Percentiles rank a stretch among this genome's conserved stretches.
Evolutionary conservation across 2,888 invertebrate genomes (phyloP).

Genomic region (Trimorus sp.): DNA sequence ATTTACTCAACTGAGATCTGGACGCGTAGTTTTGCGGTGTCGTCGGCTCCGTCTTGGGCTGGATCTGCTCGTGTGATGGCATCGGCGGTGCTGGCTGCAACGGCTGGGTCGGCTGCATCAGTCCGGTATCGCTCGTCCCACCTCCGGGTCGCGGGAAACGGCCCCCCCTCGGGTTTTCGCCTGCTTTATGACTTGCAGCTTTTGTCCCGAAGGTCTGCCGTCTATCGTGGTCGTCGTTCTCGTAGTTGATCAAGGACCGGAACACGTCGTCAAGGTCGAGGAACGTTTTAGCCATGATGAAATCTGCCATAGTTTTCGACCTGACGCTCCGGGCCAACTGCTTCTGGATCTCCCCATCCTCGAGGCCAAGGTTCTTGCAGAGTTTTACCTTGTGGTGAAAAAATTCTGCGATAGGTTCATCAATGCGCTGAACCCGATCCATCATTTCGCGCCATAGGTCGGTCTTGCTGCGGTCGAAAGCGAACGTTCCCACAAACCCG

Average conservation of each 20-base stretch:
- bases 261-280: slow-evolving; percentile 18
- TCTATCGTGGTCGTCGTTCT: slow-evolving; percentile 34
- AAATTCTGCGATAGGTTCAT: too few relatives aligned
- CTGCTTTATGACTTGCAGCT: background rate
- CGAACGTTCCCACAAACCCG: slow-evolving; percentile 23
- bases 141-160: too few relatives aligned
- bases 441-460: slow-evolving; percentile 28
- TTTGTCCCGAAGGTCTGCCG: slow-evolving; percentile 14
- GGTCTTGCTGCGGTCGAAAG: slow-evolving; percentile 20
- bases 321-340: slow-evolving; percentile 23
- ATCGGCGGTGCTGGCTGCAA: too few relatives aligned
- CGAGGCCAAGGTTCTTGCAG: slow-evolving; percentile 9
- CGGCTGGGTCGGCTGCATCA: too few relatives aligned
- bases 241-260: slow-evolving; percentile 24
- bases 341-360: slow-evolving; percentile 20
- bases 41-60: too few relatives aligned
- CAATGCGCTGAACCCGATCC: slow-evolving; percentile 2
- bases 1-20: too few relatives aligned
- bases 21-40: too few relatives aligned
- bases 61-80: too few relatives aligned
- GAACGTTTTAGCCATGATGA: slow-evolving; percentile 33
- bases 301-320: slow-evolving; percentile 27
- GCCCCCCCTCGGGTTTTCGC: too few relatives aligned
- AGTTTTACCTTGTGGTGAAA: too few relatives aligned
- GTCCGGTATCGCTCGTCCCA: too few relatives aligned